Conservation (phyloP, 2,797 vertebrate species). For the Rhinophrynus dorsalis region DNA sequence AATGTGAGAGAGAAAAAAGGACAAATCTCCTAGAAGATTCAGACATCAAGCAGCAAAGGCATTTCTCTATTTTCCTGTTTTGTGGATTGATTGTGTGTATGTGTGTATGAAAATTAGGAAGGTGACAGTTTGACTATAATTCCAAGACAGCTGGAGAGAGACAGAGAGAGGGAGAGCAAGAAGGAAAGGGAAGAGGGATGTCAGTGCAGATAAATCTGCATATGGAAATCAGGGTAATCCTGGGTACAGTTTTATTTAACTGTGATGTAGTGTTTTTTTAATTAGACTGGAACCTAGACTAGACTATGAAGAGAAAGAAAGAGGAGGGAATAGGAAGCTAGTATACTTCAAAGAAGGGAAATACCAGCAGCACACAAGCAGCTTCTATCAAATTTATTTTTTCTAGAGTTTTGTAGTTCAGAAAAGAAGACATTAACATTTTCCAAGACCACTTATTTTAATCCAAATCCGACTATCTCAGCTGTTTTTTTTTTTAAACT, state of each 20-base stretch:
- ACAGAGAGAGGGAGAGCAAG: conserved; percentile 63
- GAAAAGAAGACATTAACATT: conserved; percentile 6
- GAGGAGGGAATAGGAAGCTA: conserved; percentile 53
- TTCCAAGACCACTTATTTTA: too few species aligned
- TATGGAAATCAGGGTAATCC: conserved; percentile 94
- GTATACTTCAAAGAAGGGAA: conserved; percentile 53
- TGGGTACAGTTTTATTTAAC: conserved; percentile 84
- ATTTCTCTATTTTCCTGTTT: conserved; percentile 66
- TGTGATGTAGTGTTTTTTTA: conserved; percentile 75
- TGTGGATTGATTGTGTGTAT: conserved; percentile 56
- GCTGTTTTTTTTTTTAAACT: too few species aligned
- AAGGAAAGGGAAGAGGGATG: conserved; percentile 72
- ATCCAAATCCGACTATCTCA: too few species aligned
- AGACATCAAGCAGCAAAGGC: conserved; percentile 51
- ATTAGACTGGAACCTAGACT: conserved; percentile 69
- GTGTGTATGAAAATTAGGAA: conserved; percentile 60
- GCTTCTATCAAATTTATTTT: conserved; percentile 44
- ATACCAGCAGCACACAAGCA: conserved; percentile 49
- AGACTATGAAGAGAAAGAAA: conserved; percentile 58
- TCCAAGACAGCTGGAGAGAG: conserved; percentile 62
- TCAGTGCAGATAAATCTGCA: conserved; percentile 92
- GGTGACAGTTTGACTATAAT: conserved; percentile 72
- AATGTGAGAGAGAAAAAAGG: conserved; percentile 55
- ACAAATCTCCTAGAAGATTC: not conserved
- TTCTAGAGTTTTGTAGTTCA: conserved; percentile 29